Evolutionary conservation across 1,140 invertebrate species (phyloP), one percentile per base, ranked within the genome.

Genomic region (Eupeodes corollae): DNA sequence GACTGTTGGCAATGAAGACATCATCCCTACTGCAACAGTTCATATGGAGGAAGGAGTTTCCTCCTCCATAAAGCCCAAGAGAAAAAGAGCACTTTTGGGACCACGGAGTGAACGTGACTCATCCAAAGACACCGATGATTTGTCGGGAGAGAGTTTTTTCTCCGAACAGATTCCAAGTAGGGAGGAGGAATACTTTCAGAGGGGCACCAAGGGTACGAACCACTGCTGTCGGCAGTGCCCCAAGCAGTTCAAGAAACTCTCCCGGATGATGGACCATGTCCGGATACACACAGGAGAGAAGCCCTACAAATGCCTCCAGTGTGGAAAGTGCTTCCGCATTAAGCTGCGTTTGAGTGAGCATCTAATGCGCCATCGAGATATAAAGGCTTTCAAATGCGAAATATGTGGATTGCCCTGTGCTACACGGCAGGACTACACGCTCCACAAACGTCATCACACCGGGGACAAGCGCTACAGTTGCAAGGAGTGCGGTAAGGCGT

Each of bases 391-490:
- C 42, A 61, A 63, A 47, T 66, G 63, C 38, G 60, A 66, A 15
- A 49, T 61, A 1, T 66, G 63, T 35, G 45, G 47, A 1, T 40
- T 65, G 44, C 58, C 58, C 0, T 39, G 63, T 32, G 54, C 60
- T 30, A 65, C 63, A 31, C 61, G 60, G 37, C 63, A 66, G 51
- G 63, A 66, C 47, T 37, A 63, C 14, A 39, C 59, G 2, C 48
- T 65, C 26, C 63, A 66, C 18, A 55, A 59, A 56, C 58, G 74
- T 10, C 74, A 76, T 56, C 85, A 88, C 61, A 87, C 83, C 13
- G 83, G 82, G 6, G 84, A 86, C 59, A 83, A 85, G 44, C 84
- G 84, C 3, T 70, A 79, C 70, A 59, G 73, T n/a, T 78, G 76
- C 54, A 71, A 69, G 3, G 70, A 78, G 35, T 78, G 75, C 50